Evolutionary conservation across 2,797 vertebrate genomes (phyloP).

Genomic region (Anguilla megastoma): DNA sequence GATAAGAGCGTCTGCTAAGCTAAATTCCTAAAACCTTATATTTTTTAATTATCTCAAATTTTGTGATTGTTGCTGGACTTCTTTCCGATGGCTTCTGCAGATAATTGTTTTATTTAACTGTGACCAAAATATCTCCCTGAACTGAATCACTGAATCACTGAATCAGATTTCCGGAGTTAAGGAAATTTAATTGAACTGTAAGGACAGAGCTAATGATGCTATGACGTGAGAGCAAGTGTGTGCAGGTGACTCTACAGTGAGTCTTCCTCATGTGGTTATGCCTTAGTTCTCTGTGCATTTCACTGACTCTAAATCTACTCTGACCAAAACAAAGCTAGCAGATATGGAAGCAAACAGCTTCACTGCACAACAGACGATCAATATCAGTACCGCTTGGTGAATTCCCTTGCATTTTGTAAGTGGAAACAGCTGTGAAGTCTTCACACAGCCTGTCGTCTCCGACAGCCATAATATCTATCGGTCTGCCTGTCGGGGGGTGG

Average conservation of each 20-base stretch:
- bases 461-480: not conserved
- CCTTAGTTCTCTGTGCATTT: constrained; percentile 3
- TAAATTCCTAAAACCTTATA: constrained; percentile 21
- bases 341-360: constrained; percentile 9
- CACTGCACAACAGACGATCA: constrained; percentile 21
- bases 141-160: not conserved
- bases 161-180: constrained; percentile 40
- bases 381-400: constrained; percentile 1
- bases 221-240: constrained; percentile 41
- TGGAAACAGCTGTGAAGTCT: constrained; percentile 1
- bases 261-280: constrained; percentile 44
- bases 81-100: constrained; percentile 26
- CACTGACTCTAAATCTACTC: constrained; percentile 17
- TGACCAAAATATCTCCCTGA: constrained; percentile 44
- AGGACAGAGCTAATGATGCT: constrained; percentile 6
- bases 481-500: not conserved
- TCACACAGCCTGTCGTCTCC: not conserved
- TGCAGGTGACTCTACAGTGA: constrained; percentile 21
- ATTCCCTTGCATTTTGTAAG: constrained; percentile 30
- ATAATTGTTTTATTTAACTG: constrained; percentile 43
- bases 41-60: constrained; percentile 43
- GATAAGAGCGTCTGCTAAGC: not conserved
- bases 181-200: constrained; percentile 49
- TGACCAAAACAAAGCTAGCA: not conserved
- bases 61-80: not conserved